Conservation (phyloP, 2,797 vertebrate genomes). For the Helostoma temminkii region DNA sequence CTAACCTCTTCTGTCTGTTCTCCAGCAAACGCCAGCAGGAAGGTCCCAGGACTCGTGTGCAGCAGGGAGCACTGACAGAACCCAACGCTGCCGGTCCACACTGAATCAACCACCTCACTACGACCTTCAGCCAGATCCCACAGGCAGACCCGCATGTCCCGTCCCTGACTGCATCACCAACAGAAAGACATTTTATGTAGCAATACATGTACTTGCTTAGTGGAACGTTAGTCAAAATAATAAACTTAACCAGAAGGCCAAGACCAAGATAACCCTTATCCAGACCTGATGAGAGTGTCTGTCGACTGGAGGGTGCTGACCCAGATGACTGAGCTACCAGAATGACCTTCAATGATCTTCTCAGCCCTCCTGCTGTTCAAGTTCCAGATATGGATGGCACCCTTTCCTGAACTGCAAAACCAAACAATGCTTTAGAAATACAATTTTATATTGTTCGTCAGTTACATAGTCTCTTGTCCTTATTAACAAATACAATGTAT, state of each 20-base stretch:
- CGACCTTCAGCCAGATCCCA: slow-evolving; percentile 93
- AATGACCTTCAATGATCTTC: slow-evolving; percentile 86
- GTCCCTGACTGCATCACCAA: slow-evolving; percentile 89
- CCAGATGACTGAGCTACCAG: slow-evolving; percentile 88
- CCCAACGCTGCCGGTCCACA: slow-evolving; percentile 88
- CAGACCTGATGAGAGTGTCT: slow-evolving; percentile 89
- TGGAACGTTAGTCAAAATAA: background rate
- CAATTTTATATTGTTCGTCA: no score
- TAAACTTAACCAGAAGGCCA: background rate
- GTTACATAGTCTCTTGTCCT: background rate
- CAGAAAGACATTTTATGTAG: background rate
- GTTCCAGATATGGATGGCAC: slow-evolving; percentile 92
- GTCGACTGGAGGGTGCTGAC: slow-evolving; percentile 79
- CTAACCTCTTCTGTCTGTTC: slow-evolving; percentile 89
- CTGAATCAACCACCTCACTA: slow-evolving; percentile 76
- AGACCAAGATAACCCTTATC: accelerated
- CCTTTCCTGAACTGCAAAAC: slow-evolving; percentile 87
- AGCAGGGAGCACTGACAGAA: slow-evolving; percentile 92
- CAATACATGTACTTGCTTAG: no score
- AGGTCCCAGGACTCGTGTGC: slow-evolving; percentile 67
- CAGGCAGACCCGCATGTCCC: slow-evolving; percentile 89
- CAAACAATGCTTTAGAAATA: slow-evolving; percentile 8
- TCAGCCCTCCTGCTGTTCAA: slow-evolving; percentile 87
- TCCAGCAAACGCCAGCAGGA: slow-evolving; percentile 89
- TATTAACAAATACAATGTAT: background rate